These are phyloP conservation scores for Parauchenoglanis ngamensis DNA, from an alignment of 2,797 vertebrate genomes.

Conservation along the genomic window DNA sequence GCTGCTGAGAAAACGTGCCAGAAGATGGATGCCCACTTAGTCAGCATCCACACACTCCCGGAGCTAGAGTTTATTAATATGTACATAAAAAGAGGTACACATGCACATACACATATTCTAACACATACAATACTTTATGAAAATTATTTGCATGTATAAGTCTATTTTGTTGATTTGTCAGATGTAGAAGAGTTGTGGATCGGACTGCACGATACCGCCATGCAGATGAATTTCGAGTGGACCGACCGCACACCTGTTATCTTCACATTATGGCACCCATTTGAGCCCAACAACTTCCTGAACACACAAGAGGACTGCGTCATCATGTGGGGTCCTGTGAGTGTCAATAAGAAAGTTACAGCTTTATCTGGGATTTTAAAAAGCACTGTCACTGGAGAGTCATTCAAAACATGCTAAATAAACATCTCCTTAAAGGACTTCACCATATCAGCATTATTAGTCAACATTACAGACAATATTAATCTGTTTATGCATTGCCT, in stretches of 20 bases:
- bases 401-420: not conserved
- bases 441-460: not conserved
- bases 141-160: not conserved
- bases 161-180: slow-evolving; percentile 58
- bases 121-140: not conserved
- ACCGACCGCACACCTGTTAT: slow-evolving; percentile 89
- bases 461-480: not conserved
- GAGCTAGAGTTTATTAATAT: slow-evolving; percentile 90
- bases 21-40: slow-evolving; percentile 85
- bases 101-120: not conserved
- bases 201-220: slow-evolving; percentile 89
- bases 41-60: slow-evolving; percentile 90
- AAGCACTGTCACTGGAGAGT: not conserved
- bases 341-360: slow-evolving; percentile 58
- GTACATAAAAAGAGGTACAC: slow-evolving; percentile 85
- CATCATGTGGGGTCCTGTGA: slow-evolving; percentile 94
- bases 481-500: not conserved
- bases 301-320: slow-evolving; percentile 94
- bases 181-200: slow-evolving; percentile 95
- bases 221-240: slow-evolving; percentile 99
- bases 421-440: not conserved
- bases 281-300: slow-evolving; percentile 96
- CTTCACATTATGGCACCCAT: slow-evolving; percentile 96
- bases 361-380: not conserved
- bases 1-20: slow-evolving; percentile 87